Conservation (phyloP, 2,888 invertebrate species). For the Caenorhabditis wallacei region DNA sequence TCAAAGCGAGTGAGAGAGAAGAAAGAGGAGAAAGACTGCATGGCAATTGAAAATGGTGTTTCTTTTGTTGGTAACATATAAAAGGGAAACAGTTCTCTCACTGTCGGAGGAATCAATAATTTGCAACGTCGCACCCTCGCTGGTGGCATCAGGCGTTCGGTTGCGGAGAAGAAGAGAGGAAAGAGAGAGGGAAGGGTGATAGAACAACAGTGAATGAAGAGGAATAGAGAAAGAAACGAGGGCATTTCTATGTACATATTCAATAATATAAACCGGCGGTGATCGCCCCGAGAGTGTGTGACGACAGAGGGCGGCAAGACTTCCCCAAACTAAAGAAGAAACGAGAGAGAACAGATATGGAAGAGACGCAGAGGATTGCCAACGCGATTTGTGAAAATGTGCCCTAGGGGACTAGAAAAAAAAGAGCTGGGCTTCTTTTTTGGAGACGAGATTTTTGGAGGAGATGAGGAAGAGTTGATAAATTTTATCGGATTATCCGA, state of each 20-base stretch:
- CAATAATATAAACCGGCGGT: conserved; percentile 57
- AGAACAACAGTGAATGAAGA: neutral
- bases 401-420: conserved; percentile 1
- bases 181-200: neutral
- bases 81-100: neutral
- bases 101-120: conserved; percentile 21
- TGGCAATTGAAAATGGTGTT: conserved; percentile 7
- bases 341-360: conserved; percentile 7
- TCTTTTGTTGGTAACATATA: conserved; percentile 1
- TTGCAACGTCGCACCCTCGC: conserved; percentile 23
- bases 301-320: conserved; percentile 27
- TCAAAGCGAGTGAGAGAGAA: conserved; percentile 23
- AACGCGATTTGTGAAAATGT: conserved; percentile 29
- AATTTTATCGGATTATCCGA: neutral
- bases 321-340: neutral
- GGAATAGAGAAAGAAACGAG: conserved; percentile 10
- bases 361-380: conserved; percentile 37
- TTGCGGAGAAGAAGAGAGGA: conserved; percentile 12
- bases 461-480: neutral
- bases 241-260: conserved; percentile 58
- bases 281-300: conserved; percentile 61
- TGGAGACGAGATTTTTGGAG: neutral
- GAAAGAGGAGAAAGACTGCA: conserved; percentile 7
- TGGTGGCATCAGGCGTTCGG: conserved; percentile 16
- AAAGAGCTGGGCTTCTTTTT: neutral